Evolutionary conservation across 2,113 vertebrate species (phyloP).

Genomic region (Chamaea fasciata): DNA sequence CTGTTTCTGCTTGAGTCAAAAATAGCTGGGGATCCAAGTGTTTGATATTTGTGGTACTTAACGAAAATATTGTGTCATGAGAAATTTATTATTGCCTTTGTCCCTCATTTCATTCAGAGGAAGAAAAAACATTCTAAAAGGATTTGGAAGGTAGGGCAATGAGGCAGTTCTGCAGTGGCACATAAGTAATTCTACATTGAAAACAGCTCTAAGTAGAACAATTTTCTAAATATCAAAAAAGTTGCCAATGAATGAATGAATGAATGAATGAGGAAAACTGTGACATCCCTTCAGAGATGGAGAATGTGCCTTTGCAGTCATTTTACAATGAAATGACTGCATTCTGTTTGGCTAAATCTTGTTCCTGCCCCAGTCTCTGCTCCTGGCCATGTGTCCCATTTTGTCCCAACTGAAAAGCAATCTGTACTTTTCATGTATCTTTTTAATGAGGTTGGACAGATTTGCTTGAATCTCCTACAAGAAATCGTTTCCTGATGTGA

Average conservation of each 20-base stretch:
- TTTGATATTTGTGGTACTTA: not conserved
- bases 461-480: not conserved
- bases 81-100: not conserved
- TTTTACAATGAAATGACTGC: not conserved
- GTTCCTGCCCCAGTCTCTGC: not conserved
- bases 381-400: not conserved
- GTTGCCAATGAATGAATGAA: not conserved
- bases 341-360: not conserved
- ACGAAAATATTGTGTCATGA: conserved; percentile 24
- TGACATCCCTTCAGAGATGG: not conserved
- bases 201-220: not conserved
- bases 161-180: not conserved
- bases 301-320: not conserved
- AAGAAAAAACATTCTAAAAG: not conserved
- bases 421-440: not conserved
- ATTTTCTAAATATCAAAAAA: not conserved
- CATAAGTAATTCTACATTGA: not conserved
- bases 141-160: not conserved
- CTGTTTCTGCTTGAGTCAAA: not conserved
- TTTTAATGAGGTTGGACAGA: not conserved
- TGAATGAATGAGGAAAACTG: not conserved
- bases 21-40: not conserved
- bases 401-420: not conserved
- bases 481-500: not conserved
- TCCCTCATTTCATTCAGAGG: not conserved